phyloP scores from a whole-genome alignment of 2,888 invertebrate genomes.

The Deilephila porcellus region DNA sequence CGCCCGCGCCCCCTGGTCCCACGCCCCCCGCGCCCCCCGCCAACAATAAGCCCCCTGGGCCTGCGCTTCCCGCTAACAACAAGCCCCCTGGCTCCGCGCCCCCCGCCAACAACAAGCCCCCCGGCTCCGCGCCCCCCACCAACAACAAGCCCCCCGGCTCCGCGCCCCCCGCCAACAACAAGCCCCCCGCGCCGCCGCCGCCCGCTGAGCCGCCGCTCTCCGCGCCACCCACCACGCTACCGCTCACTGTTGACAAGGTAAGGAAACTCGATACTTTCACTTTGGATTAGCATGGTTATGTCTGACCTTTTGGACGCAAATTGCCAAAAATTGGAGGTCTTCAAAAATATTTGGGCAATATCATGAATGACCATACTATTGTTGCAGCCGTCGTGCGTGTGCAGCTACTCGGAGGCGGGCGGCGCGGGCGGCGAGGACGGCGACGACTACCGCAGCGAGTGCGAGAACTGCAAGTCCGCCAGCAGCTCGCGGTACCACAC shows the following conservation, averaged over 20 bases:
- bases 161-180: background rate
- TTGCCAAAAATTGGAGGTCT: too few species aligned
- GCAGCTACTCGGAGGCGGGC: conserved; percentile 70
- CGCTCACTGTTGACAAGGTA: conserved; percentile 79
- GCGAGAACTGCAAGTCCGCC: conserved; percentile 93
- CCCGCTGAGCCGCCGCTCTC: conserved; percentile 35
- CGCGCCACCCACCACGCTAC: conserved; percentile 59
- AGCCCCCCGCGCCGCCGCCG: conserved; percentile 23
- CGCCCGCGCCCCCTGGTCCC: background rate
- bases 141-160: background rate
- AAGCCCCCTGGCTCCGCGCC: background rate
- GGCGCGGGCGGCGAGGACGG: conserved; percentile 75
- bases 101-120: background rate
- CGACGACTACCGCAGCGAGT: conserved; percentile 92
- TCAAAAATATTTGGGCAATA: too few species aligned
- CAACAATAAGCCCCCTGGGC: too few species aligned
- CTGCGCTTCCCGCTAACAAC: too few species aligned
- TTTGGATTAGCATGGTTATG: too few species aligned
- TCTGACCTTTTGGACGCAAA: too few species aligned
- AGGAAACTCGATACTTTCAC: background rate
- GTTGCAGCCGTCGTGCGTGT: conserved; percentile 78
- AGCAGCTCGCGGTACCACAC: conserved; percentile 86
- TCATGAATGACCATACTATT: background rate
- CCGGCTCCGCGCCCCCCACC: too few species aligned
- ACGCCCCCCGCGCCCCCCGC: background rate